Evolutionary conservation across 1,140 invertebrate genomes (phyloP).

Genomic region (Hyposmocoma kahamanoa): DNA sequence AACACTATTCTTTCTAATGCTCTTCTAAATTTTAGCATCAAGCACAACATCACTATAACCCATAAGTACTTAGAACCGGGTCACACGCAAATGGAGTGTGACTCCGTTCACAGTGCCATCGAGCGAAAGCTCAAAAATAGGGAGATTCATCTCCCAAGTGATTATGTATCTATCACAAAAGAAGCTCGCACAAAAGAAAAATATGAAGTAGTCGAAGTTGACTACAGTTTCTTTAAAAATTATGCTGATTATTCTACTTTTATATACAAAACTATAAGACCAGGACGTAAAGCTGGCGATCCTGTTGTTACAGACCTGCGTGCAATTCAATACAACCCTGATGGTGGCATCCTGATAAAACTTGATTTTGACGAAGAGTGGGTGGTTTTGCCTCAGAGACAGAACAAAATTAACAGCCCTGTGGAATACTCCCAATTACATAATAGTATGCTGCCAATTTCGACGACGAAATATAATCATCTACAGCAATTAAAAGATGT

Average conservation of each 20-base stretch:
- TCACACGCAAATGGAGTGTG: conserved; percentile 60
- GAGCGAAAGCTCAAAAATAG: conserved; percentile 10
- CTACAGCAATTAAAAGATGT: too few species aligned
- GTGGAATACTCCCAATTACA: too few species aligned
- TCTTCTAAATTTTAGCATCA: conserved; percentile 24
- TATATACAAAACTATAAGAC: conserved; percentile 10
- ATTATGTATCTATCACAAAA: not conserved
- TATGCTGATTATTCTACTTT: conserved; percentile 4
- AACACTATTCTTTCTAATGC: conserved; percentile 43
- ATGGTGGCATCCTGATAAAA: too few species aligned
- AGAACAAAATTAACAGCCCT: too few species aligned
- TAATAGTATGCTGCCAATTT: too few species aligned
- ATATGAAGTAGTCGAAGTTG: conserved; percentile 2
- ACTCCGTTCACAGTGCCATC: conserved; percentile 33
- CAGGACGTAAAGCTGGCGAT: conserved; percentile 11
- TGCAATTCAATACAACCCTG: not conserved
- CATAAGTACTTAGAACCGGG: conserved; percentile 56
- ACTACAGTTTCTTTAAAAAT: conserved; percentile 5
- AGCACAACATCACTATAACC: conserved; percentile 27
- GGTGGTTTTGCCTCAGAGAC: too few species aligned
- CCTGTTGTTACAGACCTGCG: conserved; percentile 1
- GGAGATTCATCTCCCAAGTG: conserved; percentile 4
- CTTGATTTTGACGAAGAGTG: too few species aligned
- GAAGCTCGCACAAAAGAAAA: not conserved
- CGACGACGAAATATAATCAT: too few species aligned